Percentiles rank a stretch among this genome's conserved stretches.
phyloP scores from a whole-genome alignment of 2,888 invertebrate species.

The Stenurella melanura region DNA sequence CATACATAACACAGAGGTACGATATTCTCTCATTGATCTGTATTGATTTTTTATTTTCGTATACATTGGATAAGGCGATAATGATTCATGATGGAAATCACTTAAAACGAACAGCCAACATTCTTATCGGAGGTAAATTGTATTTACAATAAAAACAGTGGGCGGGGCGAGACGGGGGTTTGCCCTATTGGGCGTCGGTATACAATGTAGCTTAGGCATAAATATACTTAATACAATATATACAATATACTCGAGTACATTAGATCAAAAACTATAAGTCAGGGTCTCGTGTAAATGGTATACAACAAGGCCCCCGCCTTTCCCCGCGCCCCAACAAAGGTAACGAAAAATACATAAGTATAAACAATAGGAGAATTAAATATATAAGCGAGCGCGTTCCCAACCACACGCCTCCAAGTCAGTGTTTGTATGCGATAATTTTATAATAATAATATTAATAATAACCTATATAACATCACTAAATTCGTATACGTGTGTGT shows the following conservation, averaged over 20 bases:
- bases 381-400: constrained; percentile 33
- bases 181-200: constrained; percentile 56
- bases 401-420: constrained; percentile 42
- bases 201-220: constrained; percentile 63
- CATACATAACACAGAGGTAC: constrained; percentile 74
- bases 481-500: constrained; percentile 69
- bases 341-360: constrained; percentile 63
- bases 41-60: constrained; percentile 75
- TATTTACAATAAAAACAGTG: constrained; percentile 65
- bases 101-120: constrained; percentile 75
- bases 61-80: constrained; percentile 84
- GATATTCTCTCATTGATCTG: constrained; percentile 71
- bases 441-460: constrained; percentile 62
- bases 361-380: constrained; percentile 53
- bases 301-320: constrained; percentile 61
- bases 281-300: constrained; percentile 66
- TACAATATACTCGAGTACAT: constrained; percentile 66
- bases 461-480: constrained; percentile 69
- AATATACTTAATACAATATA: constrained; percentile 65
- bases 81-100: constrained; percentile 74
- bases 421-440: constrained; percentile 56
- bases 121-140: constrained; percentile 72
- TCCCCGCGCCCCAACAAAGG: constrained; percentile 64
- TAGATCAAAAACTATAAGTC: constrained; percentile 66
- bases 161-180: constrained; percentile 47